Conservation (phyloP, 2,113 vertebrate genomes). For the Syngnathus typhle region DNA sequence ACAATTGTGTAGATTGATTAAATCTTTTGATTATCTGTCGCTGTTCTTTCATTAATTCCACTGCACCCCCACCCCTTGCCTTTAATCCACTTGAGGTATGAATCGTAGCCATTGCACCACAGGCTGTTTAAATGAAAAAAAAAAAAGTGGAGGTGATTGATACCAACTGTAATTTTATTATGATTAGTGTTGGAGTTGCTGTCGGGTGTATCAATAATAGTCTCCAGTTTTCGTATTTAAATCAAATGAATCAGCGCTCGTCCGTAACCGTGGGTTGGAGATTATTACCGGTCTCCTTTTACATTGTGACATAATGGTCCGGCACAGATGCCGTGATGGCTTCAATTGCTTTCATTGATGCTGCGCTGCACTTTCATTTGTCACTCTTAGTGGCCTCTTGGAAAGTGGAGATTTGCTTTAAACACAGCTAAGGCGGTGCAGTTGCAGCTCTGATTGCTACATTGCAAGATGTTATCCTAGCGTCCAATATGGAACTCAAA, state of each 20-base stretch:
- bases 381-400: constrained; percentile 25
- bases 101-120: no score
- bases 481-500: neutral
- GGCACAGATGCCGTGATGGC: constrained; percentile 30
- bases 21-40: no score
- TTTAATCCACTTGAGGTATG: no score
- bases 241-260: neutral
- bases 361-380: constrained; percentile 4
- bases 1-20: no score
- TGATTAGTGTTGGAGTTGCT: no score
- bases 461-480: neutral
- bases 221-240: neutral
- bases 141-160: no score
- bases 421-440: neutral
- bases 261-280: neutral
- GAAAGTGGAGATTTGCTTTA: neutral
- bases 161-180: no score
- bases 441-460: neutral
- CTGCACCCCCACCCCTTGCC: no score
- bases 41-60: no score
- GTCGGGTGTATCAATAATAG: neutral
- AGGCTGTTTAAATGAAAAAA: no score
- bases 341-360: constrained; percentile 23
- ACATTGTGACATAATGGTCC: constrained; percentile 16
- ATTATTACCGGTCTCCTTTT: constrained; percentile 22